Percentiles rank a stretch among this genome's conserved stretches.
Conservation (phyloP, 2,888 invertebrate genomes). For the Glaucopsyche alexis region DNA sequence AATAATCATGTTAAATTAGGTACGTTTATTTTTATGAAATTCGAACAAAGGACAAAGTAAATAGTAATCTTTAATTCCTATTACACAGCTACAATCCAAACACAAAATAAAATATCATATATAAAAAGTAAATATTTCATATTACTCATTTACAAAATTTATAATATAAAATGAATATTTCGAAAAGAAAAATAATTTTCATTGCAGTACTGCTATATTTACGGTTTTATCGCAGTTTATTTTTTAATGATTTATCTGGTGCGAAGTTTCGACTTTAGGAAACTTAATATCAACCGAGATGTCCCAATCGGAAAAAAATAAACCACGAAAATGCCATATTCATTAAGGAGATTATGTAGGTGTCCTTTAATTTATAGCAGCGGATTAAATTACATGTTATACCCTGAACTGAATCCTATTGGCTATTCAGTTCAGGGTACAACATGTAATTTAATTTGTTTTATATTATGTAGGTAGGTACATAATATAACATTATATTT, state of each 20-base stretch:
- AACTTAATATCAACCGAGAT: too few relatives aligned
- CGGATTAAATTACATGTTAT: too few relatives aligned
- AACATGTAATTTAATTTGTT: too few relatives aligned
- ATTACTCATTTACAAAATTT: constrained; percentile 25
- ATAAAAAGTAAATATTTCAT: constrained; percentile 24
- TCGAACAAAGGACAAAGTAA: constrained; percentile 17
- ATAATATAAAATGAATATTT: constrained; percentile 18
- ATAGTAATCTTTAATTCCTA: constrained; percentile 3
- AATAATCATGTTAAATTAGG: neutral
- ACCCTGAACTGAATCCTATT: too few relatives aligned
- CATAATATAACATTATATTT: too few relatives aligned
- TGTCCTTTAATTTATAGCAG: too few relatives aligned
- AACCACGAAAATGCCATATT: too few relatives aligned
- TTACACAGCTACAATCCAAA: neutral
- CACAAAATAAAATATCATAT: constrained; percentile 21
- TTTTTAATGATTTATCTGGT: neutral
- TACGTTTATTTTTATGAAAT: constrained; percentile 5
- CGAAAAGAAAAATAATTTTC: neutral
- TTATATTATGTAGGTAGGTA: too few relatives aligned
- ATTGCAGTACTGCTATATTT: neutral
- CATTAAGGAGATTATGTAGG: too few relatives aligned
- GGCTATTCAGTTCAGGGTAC: too few relatives aligned
- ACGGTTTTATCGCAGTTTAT: neutral
- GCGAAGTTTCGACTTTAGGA: too few relatives aligned
- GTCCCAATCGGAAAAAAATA: too few relatives aligned